Base-by-base conservation (phyloP, 2,113 vertebrate genomes). In the Tinamus guttatus region DNA sequence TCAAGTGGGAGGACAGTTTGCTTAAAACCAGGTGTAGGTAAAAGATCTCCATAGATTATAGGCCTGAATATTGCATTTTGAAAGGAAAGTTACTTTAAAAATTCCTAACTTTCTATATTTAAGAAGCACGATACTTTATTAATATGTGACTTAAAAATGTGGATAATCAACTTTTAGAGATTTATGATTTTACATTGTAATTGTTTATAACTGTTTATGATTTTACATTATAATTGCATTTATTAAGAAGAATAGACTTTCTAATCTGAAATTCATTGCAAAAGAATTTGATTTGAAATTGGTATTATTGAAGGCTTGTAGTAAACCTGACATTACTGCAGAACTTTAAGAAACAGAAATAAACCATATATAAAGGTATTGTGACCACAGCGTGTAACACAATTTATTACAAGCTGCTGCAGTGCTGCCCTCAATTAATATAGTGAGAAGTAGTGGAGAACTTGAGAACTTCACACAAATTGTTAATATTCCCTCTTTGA, bases 1-100 rank as follows among this genome's bases (percentile, higher is more conserved):
- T 95, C 75, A 89, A 91, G 73, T 90, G 88, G 47, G 60, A 54
- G 47, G 64, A 54, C 83, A n/a, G 45, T 81, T 94, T 93, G 51
- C 85, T 92, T 93, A 60, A 94, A 96, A 86, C 47, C 77, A 93
- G 90, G 86, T 93, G 69, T 47, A 86, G 81, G 86, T 75, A 58
- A 47, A 94, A 83, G 64, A 67, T 94, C 76, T 13, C 30, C 1
- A 1, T 58, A 88, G 75, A 83, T 90, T 56, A 56, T 58, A 68
- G 2, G 3, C 11, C 45, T 67, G 60, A 88, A 68, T 81, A 77
- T 70, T 87, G 77, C 79, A 25, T 87, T 88, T 83, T 64, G 93
- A 86, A 76, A 80, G 34, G 9, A 47, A 83, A 85, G 27, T 70
- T 87, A 71, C 36, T 74, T 13, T 65, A 80, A 73, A 84, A 74